Evolutionary conservation across 2,797 vertebrate genomes (phyloP).

Genomic region (Champsocephalus gunnari): DNA sequence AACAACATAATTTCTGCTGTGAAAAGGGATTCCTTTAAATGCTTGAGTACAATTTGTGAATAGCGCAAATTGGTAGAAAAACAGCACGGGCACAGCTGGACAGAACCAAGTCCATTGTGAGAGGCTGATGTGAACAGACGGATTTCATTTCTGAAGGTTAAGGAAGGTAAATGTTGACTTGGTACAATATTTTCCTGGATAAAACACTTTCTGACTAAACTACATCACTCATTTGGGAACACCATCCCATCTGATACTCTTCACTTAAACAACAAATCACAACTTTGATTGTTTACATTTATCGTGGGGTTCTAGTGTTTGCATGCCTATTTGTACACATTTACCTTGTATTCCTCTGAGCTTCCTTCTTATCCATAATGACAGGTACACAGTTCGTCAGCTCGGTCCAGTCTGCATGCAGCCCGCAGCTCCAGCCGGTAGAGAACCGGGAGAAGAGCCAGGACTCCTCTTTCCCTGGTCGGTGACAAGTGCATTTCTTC

Average conservation of each 20-base stretch:
- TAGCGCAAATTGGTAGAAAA: slow-evolving; percentile 29
- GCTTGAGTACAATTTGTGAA: slow-evolving; percentile 22
- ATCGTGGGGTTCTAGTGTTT: not conserved
- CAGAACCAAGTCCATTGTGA: slow-evolving; percentile 21
- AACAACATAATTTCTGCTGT: slow-evolving; percentile 17
- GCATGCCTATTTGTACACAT: slow-evolving; percentile 20
- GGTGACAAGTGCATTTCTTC: slow-evolving; percentile 97
- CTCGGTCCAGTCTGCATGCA: slow-evolving; percentile 99
- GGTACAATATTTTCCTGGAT: not conserved
- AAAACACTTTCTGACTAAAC: not conserved
- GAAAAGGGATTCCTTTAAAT: slow-evolving; percentile 14
- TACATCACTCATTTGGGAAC: not conserved
- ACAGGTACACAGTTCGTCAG: slow-evolving; percentile 97
- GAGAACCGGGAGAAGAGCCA: slow-evolving; percentile 99
- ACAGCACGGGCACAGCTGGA: slow-evolving; percentile 21
- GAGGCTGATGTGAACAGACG: slow-evolving; percentile 7
- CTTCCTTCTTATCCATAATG: slow-evolving; percentile 93
- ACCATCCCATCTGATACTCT: slow-evolving; percentile 12
- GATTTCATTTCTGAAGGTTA: slow-evolving; percentile 6
- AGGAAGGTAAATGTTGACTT: not conserved
- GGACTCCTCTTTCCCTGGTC: slow-evolving; percentile 94
- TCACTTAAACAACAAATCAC: slow-evolving; percentile 11
- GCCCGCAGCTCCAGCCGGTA: slow-evolving; percentile 98
- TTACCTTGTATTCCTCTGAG: slow-evolving; percentile 89
- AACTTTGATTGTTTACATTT: slow-evolving; percentile 8